Conservation (phyloP, 2,797 vertebrate species). For the Anguilla obscura region DNA sequence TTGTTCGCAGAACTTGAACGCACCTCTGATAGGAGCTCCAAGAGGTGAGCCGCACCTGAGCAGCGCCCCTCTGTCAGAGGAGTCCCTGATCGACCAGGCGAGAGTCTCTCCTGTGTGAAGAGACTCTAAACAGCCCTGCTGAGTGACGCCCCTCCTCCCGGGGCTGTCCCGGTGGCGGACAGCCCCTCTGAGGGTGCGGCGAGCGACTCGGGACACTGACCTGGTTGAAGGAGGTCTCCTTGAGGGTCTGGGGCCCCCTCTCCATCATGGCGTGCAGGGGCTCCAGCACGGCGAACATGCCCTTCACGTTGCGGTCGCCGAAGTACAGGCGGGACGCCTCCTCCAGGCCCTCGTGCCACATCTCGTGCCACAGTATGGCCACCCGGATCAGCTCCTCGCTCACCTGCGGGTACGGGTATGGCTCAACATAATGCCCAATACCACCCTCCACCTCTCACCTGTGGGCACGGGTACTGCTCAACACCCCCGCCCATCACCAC, state of each 20-base stretch:
- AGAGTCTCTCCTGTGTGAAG: too few relatives aligned
- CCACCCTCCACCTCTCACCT: neutral
- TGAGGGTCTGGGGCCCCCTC: constrained; percentile 94
- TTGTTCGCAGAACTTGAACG: too few relatives aligned
- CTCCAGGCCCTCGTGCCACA: constrained; percentile 98
- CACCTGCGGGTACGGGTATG: constrained; percentile 71
- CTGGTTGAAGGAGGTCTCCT: constrained; percentile 99
- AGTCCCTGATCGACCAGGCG: too few relatives aligned
- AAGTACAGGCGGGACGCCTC: constrained; percentile 97
- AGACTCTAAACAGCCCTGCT: too few relatives aligned
- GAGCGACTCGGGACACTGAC: constrained; percentile 56
- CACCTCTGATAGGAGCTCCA: too few relatives aligned
- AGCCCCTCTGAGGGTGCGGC: neutral
- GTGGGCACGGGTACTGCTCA: neutral
- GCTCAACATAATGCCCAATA: neutral
- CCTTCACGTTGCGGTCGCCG: constrained; percentile 96
- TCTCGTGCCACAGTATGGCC: constrained; percentile 98
- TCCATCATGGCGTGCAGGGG: constrained; percentile 99
- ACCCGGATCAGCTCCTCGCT: constrained; percentile 97
- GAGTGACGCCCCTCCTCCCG: too few relatives aligned
- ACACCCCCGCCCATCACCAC: neutral
- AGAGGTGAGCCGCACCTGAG: too few relatives aligned
- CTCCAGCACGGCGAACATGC: constrained; percentile 98
- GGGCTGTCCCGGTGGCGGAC: neutral
- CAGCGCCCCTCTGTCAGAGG: too few relatives aligned